Percentiles rank a stretch among this genome's conserved stretches.
phyloP scores from a whole-genome alignment of 2,113 vertebrate species.

The Rhea americana region DNA sequence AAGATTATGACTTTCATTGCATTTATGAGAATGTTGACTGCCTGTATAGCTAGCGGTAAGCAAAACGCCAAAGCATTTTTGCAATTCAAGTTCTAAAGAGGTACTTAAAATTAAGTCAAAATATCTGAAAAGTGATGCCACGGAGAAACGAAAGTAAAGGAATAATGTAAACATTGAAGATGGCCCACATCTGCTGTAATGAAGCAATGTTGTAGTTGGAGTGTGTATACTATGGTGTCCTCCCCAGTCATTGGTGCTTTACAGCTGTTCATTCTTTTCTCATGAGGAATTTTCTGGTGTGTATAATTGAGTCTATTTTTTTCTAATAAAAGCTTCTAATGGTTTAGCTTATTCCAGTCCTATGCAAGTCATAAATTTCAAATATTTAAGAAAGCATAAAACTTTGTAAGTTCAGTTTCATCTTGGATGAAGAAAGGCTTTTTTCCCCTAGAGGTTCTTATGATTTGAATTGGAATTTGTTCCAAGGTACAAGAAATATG shows the following conservation, averaged over 20 bases:
- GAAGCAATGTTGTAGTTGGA: neutral
- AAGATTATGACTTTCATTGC: neutral
- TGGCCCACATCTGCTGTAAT: neutral
- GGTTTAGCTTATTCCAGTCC: neutral
- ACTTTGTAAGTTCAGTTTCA: neutral
- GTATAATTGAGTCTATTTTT: neutral
- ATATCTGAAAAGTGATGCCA: neutral
- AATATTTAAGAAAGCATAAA: slow-evolving; percentile 34
- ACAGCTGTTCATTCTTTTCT: neutral
- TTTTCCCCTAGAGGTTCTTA: neutral
- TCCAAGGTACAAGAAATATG: slow-evolving; percentile 16
- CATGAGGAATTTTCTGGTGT: neutral
- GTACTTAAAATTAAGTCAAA: neutral
- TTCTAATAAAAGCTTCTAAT: slow-evolving; percentile 4
- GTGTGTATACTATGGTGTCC: neutral
- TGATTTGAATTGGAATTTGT: slow-evolving; percentile 33
- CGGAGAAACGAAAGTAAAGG: neutral
- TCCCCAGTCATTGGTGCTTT: neutral
- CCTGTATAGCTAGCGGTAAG: neutral
- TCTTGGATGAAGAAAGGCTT: slow-evolving; percentile 23
- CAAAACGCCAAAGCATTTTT: neutral
- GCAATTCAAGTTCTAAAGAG: neutral
- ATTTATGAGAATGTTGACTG: neutral
- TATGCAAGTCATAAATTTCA: neutral
- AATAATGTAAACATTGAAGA: neutral